Evolutionary conservation across 1,140 invertebrate genomes (phyloP), one percentile per base, ranked within the genome.

Genomic region (Cotesia typhae): DNA sequence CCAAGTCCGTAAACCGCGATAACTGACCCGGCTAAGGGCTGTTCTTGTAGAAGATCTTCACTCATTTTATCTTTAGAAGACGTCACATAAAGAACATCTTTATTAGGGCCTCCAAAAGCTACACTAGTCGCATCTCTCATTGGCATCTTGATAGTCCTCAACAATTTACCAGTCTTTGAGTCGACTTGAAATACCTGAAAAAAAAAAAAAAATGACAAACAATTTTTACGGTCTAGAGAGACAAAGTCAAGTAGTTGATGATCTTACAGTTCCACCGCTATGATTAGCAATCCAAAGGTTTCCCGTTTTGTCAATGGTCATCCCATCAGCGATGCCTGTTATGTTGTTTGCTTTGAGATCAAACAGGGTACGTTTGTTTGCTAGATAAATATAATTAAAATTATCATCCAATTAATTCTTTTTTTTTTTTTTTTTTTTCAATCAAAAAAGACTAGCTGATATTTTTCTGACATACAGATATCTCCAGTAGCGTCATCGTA

Each of bases 1-100:
- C 90, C 90, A 10, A 93, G 84, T 1, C 90, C 91, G 1, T 90
- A 90, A 3, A 96, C 87, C 66, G 89, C 88, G 82, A 94, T 96
- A 12, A 94, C 86, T 71, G 90, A 88, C 10, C 95, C 95, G 55
- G 92, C 89, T 4, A 88, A 85, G 5, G 91, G 88, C 38, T 92
- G 89, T 57, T 82, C 78, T 41, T 71, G 12, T 3, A 74, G 17
- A 89, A 83, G 83, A 3, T 88, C 87, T 4, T 82, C 78, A 3
- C 85, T 84, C 51, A 89, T 76, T 2, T 81, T 84, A 10, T 78
- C 76, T 65, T 73, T 80, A 60, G 87, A 83, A 0, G 88, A 86
- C 0, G 89, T 90, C 0, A 90, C 88, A 72, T 85, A 90, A 3
- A 90, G 74, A 51, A 79, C 82, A 59, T 89, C 87, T 5, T 90